Evolutionary conservation across 2,888 invertebrate species (phyloP).

Genomic region (Pristionchus mayeri): DNA sequence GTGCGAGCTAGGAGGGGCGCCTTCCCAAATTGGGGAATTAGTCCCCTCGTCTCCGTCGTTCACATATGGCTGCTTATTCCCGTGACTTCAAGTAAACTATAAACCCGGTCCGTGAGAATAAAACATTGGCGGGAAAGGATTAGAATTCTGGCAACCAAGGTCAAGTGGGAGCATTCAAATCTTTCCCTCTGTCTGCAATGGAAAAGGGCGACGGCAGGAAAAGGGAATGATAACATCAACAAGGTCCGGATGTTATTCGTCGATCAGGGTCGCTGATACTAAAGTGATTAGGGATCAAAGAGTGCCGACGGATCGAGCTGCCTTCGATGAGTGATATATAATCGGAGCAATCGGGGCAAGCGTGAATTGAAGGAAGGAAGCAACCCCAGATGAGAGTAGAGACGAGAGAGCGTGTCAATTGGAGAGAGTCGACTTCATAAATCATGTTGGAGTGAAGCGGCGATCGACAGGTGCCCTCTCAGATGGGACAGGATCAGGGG

Average conservation of each 20-base stretch:
- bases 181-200: neutral
- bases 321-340: neutral
- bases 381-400: neutral
- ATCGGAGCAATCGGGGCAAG: neutral
- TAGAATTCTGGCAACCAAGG: neutral
- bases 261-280: neutral
- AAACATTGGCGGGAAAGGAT: slow-evolving; percentile 15
- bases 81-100: slow-evolving; percentile 16
- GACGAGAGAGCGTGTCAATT: neutral
- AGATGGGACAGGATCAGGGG: neutral
- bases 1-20: neutral
- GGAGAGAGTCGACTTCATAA: slow-evolving; percentile 19
- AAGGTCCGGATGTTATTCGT: slow-evolving; percentile 30
- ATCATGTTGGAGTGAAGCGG: slow-evolving; percentile 27
- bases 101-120: slow-evolving; percentile 10
- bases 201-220: neutral
- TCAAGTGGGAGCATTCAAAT: slow-evolving; percentile 21
- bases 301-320: neutral
- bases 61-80: slow-evolving; percentile 34
- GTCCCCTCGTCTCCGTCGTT: neutral
- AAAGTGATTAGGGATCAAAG: slow-evolving; percentile 27
- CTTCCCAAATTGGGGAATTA: slow-evolving; percentile 40
- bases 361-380: slow-evolving; percentile 16
- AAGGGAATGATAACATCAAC: neutral
- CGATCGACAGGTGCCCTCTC: slow-evolving; percentile 29